Evolutionary conservation across 2,888 invertebrate species (phyloP), one percentile per base, ranked within the genome.

Genomic region (Nephrotoma flavescens): DNA sequence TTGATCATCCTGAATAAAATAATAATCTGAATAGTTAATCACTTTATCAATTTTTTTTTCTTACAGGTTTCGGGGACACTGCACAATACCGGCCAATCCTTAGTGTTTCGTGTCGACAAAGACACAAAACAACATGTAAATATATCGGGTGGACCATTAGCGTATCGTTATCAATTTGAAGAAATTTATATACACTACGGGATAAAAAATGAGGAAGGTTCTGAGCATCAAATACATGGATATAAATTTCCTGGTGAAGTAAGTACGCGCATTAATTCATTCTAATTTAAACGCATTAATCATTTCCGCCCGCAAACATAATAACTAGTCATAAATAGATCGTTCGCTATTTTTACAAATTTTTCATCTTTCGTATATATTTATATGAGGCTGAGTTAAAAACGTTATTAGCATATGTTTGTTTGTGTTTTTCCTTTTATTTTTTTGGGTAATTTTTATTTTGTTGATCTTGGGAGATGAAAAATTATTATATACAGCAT

Each of bases 241-340:
- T 96, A 97, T 89, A 95, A 97, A 83, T 99, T 99, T 92, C 99
- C 99, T 42, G 99, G 98, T 87, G 99, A 99, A 95, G 99, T 99
- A 90, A 94, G 94, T 91, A 71, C 31, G 31, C 31, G 2, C 41
- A 12, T 19, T 86, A 42, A 31, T 52, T 86, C n/a, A n/a, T n/a
- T 31, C 2, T 31, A 31, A 31, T 31, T n/a, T 19, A 41, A 7
- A 6, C 12, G 4, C 19, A 42, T 85, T 85, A 42, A 42, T 85
- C 85, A 85, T 84, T 57, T 31, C 71, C 31, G 31, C 31, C 71
- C 31, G 9, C 71, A 31, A 31, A 15, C 52, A 15, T 15, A 52
- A 6, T 31, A 31, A 71, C 71, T 3, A 15, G 52, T 57, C n/a
- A 3, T 15, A 71, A 31, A 71, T 71, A 71, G 71, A 31, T 71